These are phyloP conservation scores for Nematolebias whitei DNA, from an alignment of 2,113 vertebrate species.

Conservation along the genomic window DNA sequence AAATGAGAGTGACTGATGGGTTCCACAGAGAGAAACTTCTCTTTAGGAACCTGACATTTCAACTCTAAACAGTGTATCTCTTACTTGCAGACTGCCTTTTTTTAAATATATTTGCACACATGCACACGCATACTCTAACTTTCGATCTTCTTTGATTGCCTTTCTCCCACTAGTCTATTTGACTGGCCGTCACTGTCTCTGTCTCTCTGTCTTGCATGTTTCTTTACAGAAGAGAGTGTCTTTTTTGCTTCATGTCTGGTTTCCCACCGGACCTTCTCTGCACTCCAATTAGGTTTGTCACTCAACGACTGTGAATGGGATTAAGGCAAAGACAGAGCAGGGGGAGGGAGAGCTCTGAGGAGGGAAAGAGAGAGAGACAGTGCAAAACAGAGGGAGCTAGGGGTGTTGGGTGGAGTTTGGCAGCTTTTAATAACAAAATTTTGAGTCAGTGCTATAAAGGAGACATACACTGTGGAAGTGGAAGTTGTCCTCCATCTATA, in stretches of 20 bases:
- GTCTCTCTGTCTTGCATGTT: conserved; percentile 54
- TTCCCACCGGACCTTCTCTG: conserved; percentile 69
- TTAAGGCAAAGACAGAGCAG: conserved; percentile 56
- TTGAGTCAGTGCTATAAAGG: conserved; percentile 16
- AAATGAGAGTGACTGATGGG: conserved; percentile 52
- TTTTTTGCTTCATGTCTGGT: conserved; percentile 63
- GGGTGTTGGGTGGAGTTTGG: conserved; percentile 24
- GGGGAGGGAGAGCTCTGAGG: neutral
- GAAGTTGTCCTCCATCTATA: no score
- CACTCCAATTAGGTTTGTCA: conserved; percentile 80
- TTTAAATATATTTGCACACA: neutral
- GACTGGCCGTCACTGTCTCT: conserved; percentile 70
- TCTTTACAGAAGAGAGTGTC: conserved; percentile 61
- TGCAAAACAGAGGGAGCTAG: neutral
- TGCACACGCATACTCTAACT: neutral
- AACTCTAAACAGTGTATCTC: conserved; percentile 45
- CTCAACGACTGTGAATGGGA: conserved; percentile 73
- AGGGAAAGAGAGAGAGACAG: conserved; percentile 2
- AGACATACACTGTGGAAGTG: no score
- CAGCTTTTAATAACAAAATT: conserved; percentile 40
- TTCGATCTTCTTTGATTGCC: conserved; percentile 55
- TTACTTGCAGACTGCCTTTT: conserved; percentile 10
- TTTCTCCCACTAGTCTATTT: conserved; percentile 56
- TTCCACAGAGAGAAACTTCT: conserved; percentile 35
- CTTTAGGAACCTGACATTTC: conserved; percentile 42